A percentile compares a stretch with the other conserved stretches of the same genome.
These are phyloP conservation scores for Salvator merianae DNA, from an alignment of 2,113 vertebrate genomes.

Conservation along the genomic window DNA sequence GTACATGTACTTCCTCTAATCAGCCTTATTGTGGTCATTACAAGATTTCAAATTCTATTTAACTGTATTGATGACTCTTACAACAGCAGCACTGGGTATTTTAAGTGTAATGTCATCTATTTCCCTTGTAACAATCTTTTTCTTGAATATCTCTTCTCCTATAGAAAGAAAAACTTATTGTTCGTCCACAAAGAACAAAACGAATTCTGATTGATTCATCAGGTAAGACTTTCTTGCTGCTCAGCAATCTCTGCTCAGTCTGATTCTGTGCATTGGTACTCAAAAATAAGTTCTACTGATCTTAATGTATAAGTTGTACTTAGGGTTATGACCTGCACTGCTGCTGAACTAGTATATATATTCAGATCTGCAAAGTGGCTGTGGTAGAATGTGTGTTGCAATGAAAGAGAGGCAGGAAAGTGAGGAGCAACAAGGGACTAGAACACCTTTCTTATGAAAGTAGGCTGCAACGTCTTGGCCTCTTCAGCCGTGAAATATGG, in stretches of 20 bases:
- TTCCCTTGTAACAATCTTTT: not conserved
- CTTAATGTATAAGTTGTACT: not conserved
- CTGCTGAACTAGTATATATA: not conserved
- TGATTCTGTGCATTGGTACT: not conserved
- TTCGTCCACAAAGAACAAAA: conserved; percentile 62
- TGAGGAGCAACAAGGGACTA: too few relatives aligned
- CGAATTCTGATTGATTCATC: conserved; percentile 67
- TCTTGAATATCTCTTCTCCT: conserved; percentile 35
- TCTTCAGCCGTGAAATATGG: too few relatives aligned
- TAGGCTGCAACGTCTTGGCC: too few relatives aligned
- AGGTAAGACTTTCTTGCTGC: conserved; percentile 65
- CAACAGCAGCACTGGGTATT: not conserved
- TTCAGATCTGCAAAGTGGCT: not conserved
- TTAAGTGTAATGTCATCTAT: not conserved
- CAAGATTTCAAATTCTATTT: not conserved
- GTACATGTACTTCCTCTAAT: not conserved
- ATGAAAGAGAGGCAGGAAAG: not conserved
- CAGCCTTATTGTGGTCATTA: not conserved
- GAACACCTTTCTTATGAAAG: too few relatives aligned
- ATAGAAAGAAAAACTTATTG: conserved; percentile 77
- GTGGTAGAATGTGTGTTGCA: not conserved
- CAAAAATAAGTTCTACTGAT: not conserved
- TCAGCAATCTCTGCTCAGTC: too few relatives aligned
- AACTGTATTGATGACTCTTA: not conserved
- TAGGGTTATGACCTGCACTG: not conserved